Base-by-base conservation (phyloP, 2,888 invertebrate genomes). In the Drosophila multiciliata region DNA sequence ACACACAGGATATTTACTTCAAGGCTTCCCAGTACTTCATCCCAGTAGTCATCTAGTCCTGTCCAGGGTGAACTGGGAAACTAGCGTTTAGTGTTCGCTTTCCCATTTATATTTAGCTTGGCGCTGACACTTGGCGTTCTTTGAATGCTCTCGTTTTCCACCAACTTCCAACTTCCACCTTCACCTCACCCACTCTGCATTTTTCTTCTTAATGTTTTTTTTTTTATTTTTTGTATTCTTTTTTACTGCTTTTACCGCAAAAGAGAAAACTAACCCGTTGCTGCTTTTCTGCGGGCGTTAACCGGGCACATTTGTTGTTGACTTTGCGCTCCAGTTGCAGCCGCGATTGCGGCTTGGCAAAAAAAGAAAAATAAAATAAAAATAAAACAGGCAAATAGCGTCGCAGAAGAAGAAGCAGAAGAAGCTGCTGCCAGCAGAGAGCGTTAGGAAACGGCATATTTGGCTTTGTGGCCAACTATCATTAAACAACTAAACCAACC, bases 311-410 rank as follows among this genome's bases (percentile, higher is more conserved):
- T 81, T 88, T 86, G 82, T 79, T 88, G 88, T 86, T 86, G 82
- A 83, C 86, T 88, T 82, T 88, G 86, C 83, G 88, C 88, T 85
- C 86, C 79, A 87, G 88, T 85, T 85, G 82, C 80, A 68, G 66
- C 73, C 78, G 68, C 79, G 57, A 65, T 63, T 75, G 73, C 50
- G 63, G 78, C 49, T 66, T 64, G 64, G 53, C 57, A 67, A 57
- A 71, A 59, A 50, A 36, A 61, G 42, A 57, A 60, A 48, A 35
- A 32, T 35, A 57, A 58, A 48, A 35, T 26, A 32, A 54, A 35
- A 52, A 68, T 61, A 59, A 58, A 70, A 42, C 2, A 49, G 48
- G n/a, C 29, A 20, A 65, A 29, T 54, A 48, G 57, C 17, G 40
- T 49, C n/a, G 40, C 2, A 50, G 49, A 42, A 58, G 42, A 33